Conservation (phyloP, 2,113 vertebrate species). For the Struthidea cinerea region DNA sequence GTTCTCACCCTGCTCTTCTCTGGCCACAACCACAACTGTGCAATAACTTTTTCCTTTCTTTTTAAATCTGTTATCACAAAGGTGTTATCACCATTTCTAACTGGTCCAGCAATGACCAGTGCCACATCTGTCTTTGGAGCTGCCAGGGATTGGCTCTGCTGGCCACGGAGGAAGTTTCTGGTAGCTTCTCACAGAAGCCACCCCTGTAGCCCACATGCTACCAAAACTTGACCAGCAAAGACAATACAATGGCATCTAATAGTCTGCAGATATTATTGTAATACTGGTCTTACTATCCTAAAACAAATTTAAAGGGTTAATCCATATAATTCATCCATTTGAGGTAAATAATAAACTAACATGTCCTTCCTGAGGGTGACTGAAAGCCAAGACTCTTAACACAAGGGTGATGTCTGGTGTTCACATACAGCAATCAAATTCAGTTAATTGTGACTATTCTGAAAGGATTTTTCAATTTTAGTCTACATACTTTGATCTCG, state of each 20-base stretch:
- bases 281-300: not conserved
- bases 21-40: not conserved
- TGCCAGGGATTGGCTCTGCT: not conserved
- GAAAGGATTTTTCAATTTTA: not conserved
- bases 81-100: not conserved
- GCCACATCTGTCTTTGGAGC: not conserved
- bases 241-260: not conserved
- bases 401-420: not conserved
- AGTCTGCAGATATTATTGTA: not conserved
- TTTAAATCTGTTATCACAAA: not conserved
- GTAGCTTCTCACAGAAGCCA: not conserved
- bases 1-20: not conserved
- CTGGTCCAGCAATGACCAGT: not conserved
- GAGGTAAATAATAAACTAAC: not conserved
- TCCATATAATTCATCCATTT: not conserved
- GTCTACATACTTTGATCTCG: not conserved
- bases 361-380: not conserved
- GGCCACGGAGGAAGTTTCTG: not conserved
- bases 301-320: not conserved
- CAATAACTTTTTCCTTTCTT: not conserved
- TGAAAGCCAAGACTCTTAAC: not conserved
- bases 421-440: not conserved
- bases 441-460: not conserved
- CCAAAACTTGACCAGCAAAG: not conserved
- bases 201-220: not conserved